phyloP scores from a whole-genome alignment of 2,888 invertebrate species.

The Oscheius onirici region DNA sequence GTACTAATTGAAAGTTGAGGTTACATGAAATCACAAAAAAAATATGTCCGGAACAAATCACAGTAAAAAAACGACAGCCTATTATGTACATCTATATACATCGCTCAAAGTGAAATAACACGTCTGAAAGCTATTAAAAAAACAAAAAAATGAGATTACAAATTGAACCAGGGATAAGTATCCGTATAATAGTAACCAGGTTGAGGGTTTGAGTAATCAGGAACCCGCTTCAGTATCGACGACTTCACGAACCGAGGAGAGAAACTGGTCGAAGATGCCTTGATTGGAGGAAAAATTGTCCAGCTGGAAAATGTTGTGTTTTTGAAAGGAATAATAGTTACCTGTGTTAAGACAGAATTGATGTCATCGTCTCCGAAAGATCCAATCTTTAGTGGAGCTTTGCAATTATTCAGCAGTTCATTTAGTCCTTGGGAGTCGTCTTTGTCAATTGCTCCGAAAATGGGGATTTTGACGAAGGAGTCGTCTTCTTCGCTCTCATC shows the following conservation, averaged over 20 bases:
- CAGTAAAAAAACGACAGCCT: too few species aligned
- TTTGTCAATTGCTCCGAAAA: background rate
- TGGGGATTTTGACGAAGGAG: slow-evolving; percentile 33
- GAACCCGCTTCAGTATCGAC: slow-evolving; percentile 10
- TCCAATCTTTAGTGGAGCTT: slow-evolving; percentile 15
- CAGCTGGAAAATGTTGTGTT: slow-evolving; percentile 30
- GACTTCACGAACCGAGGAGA: slow-evolving; percentile 19
- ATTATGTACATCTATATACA: too few species aligned
- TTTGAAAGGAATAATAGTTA: background rate
- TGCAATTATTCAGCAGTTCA: slow-evolving; percentile 17
- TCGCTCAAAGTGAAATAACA: too few species aligned
- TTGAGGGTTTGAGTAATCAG: background rate
- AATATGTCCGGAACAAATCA: too few species aligned
- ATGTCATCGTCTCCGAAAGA: slow-evolving; percentile 17
- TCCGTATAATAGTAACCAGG: too few species aligned
- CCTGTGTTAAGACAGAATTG: slow-evolving; percentile 5
- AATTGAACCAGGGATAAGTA: too few species aligned
- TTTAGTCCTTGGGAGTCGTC: slow-evolving; percentile 8
- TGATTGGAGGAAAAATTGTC: slow-evolving; percentile 31
- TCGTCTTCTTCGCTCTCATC: slow-evolving; percentile 32
- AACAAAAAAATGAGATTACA: too few species aligned
- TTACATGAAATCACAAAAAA: too few species aligned
- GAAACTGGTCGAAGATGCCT: slow-evolving; percentile 31
- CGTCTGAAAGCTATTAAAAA: too few species aligned
- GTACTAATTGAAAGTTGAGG: too few species aligned